Evolutionary conservation across 2,797 vertebrate genomes (phyloP).

Genomic region (Poeciliopsis infans): DNA sequence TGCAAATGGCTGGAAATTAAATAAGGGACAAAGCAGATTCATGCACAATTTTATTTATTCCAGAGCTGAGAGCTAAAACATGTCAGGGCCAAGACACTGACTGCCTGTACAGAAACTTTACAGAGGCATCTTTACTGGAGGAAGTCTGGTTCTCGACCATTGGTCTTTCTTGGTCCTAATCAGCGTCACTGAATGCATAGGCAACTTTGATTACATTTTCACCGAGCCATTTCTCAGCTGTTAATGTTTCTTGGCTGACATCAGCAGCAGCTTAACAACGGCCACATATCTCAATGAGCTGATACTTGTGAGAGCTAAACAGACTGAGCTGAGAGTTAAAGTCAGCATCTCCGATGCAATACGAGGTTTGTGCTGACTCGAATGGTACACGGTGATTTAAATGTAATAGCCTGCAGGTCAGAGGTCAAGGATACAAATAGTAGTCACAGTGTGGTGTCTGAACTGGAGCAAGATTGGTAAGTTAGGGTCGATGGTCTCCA

Average conservation of each 20-base stretch:
- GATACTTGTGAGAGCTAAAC: neutral
- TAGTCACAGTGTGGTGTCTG: neutral
- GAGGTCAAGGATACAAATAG: neutral
- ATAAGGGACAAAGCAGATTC: neutral
- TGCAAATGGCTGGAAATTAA: conserved; percentile 8
- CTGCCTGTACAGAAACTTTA: neutral
- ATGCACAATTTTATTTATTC: neutral
- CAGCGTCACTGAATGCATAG: neutral
- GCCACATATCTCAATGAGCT: neutral
- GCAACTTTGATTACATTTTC: conserved; percentile 3
- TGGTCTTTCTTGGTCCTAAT: neutral
- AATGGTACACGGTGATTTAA: neutral
- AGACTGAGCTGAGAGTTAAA: neutral
- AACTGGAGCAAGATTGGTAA: neutral
- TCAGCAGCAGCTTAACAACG: neutral
- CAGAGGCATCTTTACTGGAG: neutral
- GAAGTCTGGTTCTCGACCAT: neutral
- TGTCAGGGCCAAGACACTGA: neutral
- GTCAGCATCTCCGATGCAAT: neutral
- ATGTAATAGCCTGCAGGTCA: neutral
- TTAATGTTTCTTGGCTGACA: neutral
- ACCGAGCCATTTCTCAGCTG: neutral
- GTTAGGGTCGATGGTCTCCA: neutral
- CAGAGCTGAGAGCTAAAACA: neutral
- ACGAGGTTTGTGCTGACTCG: neutral